Evolutionary conservation across 2,113 vertebrate genomes (phyloP).

Genomic region (Phainopepla nitens): DNA sequence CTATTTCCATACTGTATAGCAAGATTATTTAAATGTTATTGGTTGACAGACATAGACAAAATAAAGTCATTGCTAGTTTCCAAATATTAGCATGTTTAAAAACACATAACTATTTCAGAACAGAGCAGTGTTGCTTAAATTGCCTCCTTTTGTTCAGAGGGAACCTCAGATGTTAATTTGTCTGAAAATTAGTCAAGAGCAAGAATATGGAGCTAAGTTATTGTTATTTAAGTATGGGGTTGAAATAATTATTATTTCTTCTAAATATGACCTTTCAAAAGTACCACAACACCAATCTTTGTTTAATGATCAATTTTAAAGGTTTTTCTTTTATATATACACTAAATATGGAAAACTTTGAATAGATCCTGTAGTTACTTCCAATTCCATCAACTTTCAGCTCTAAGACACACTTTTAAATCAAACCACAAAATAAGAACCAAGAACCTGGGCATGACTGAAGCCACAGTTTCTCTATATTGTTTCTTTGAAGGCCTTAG

Average conservation of each 20-base stretch:
- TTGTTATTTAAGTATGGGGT: fast-evolving
- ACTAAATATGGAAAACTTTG: neutral
- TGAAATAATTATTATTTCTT: neutral
- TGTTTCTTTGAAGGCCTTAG: neutral
- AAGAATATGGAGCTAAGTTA: neutral
- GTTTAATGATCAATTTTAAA: neutral
- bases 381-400: neutral
- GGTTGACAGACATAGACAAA: neutral
- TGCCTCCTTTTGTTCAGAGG: neutral
- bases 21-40: neutral
- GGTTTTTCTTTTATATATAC: neutral
- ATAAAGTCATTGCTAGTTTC: neutral
- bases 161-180: neutral
- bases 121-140: neutral
- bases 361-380: neutral
- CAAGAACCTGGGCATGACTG: neutral
- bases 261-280: neutral
- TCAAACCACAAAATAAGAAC: neutral
- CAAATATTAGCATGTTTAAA: neutral
- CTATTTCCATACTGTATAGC: neutral
- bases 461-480: neutral
- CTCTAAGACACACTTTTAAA: neutral
- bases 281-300: neutral
- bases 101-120: neutral
- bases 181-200: neutral